Percentiles rank a stretch among this genome's conserved stretches.
These are phyloP conservation scores for Xestia sexstrigata DNA, from an alignment of 2,888 invertebrate species.

Conservation along the genomic window DNA sequence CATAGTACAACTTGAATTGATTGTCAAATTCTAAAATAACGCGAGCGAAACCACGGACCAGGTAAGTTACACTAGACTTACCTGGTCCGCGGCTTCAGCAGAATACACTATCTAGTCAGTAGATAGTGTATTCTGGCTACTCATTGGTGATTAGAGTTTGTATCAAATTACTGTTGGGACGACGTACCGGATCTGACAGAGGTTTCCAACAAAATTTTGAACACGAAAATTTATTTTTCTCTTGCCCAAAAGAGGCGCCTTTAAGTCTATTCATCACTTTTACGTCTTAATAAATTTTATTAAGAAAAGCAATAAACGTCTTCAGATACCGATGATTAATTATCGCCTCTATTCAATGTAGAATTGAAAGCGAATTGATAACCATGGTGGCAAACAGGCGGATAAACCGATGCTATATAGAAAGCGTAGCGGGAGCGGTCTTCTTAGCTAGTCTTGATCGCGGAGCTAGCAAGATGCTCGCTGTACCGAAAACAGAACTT, in stretches of 20 bases:
- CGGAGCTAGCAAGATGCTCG: background rate
- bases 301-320: slow-evolving; percentile 48
- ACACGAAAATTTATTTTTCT: background rate
- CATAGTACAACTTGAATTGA: too few species aligned
- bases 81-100: too few species aligned
- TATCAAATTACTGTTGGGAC: background rate
- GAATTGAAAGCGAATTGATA: slow-evolving; percentile 34
- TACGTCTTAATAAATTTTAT: slow-evolving; percentile 40
- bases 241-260: background rate
- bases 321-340: slow-evolving; percentile 47
- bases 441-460: too few species aligned
- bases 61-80: too few species aligned
- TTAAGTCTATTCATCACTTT: slow-evolving; percentile 44
- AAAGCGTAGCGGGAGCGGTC: slow-evolving; percentile 10
- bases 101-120: too few species aligned
- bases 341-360: slow-evolving; percentile 35
- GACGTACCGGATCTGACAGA: background rate
- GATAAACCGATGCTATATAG: background rate
- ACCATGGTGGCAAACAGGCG: slow-evolving; percentile 5
- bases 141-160: background rate
- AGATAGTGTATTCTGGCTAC: background rate
- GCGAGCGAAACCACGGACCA: too few species aligned
- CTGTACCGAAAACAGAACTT: background rate
- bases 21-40: too few species aligned
- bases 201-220: background rate